Conservation (phyloP, 37 sponge, comb jelly and placozoan genomes). For the Beroe ovata region DNA sequence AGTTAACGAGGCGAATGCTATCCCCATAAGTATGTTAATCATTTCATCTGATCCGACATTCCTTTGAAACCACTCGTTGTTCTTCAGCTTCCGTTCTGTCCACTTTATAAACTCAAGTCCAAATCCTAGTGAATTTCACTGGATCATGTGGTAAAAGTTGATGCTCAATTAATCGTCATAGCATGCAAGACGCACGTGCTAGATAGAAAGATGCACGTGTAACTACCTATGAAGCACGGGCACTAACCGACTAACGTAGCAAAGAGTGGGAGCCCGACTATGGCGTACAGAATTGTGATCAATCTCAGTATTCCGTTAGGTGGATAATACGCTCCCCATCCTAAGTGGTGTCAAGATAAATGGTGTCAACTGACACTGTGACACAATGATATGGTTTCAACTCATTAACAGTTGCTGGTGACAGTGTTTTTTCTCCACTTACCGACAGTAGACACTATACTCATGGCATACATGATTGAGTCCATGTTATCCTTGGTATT, state of each 20-base stretch:
- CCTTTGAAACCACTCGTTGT: not conserved
- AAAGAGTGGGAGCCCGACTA: not conserved
- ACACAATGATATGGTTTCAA: too few species aligned
- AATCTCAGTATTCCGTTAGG: not conserved
- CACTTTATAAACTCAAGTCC: not conserved
- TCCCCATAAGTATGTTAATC: not conserved
- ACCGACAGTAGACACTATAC: constrained; percentile 17
- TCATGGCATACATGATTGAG: constrained; percentile 19
- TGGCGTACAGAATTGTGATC: not conserved
- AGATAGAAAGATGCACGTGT: too few species aligned
- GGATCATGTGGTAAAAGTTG: too few species aligned
- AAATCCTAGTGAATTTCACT: too few species aligned
- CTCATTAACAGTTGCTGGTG: too few species aligned
- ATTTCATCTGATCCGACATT: not conserved
- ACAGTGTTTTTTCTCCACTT: too few species aligned
- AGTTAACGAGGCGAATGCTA: not conserved
- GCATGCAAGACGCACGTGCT: too few species aligned
- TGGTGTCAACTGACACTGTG: too few species aligned
- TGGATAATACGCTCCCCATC: not conserved
- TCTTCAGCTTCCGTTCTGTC: not conserved
- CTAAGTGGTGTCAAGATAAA: too few species aligned
- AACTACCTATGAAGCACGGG: too few species aligned
- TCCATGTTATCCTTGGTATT: not conserved
- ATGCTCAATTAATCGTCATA: too few species aligned
- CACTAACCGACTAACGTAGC: not conserved